Evolutionary conservation across 2,888 invertebrate genomes (phyloP).

Genomic region (Acanthosepion esculentum): DNA sequence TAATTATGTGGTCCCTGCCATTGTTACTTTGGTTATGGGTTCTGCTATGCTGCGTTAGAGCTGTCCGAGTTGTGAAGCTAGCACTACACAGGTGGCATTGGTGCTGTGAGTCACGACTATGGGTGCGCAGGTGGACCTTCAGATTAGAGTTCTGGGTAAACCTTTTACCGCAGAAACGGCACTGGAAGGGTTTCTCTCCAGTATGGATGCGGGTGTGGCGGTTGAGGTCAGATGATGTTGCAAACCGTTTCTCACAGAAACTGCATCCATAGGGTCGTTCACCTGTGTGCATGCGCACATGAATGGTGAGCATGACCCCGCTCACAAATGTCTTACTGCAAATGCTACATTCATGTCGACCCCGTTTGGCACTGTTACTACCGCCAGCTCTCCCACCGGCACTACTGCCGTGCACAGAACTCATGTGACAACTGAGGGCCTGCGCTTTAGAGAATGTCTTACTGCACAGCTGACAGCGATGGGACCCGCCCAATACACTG

Average conservation of each 20-base stretch:
- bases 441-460: neutral
- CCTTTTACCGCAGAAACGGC: constrained; percentile 44
- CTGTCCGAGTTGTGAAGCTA: constrained; percentile 38
- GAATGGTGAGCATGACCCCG: constrained; percentile 43
- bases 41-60: constrained; percentile 36
- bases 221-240: constrained; percentile 44
- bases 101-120: constrained; percentile 7
- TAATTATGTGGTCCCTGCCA: neutral
- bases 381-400: constrained; percentile 10
- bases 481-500: neutral
- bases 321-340: constrained; percentile 37
- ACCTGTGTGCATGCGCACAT: constrained; percentile 37
- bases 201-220: constrained; percentile 45
- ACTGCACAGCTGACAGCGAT: constrained; percentile 34
- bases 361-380: constrained; percentile 25
- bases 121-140: constrained; percentile 45
- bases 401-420: constrained; percentile 34
- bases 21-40: neutral
- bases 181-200: constrained; percentile 46
- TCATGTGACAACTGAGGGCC: constrained; percentile 34
- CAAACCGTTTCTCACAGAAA: constrained; percentile 44
- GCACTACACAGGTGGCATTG: constrained; percentile 37
- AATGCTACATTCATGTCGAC: constrained; percentile 37
- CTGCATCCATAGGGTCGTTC: constrained; percentile 40
- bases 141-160: constrained; percentile 46